A percentile compares a stretch with the other conserved stretches of the same genome.
These are phyloP conservation scores for Numenius phaeopus DNA, from an alignment of 2,797 vertebrate species.

Conservation along the genomic window DNA sequence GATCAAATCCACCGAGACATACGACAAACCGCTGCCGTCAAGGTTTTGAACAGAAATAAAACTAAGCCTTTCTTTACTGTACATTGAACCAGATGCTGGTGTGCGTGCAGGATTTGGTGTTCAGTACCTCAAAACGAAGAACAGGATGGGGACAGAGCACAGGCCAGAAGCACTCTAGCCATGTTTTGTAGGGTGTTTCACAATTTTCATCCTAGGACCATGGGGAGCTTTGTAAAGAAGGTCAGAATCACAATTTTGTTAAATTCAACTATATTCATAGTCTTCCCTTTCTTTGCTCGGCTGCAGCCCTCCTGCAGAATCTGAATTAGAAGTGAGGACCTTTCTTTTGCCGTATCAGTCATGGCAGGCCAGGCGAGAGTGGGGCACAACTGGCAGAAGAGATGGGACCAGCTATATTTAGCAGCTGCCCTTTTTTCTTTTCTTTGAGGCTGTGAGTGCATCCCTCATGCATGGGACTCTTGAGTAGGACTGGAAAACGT, in stretches of 20 bases:
- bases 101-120: background rate
- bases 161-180: background rate
- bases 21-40: accelerated
- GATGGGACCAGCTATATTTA: background rate
- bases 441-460: background rate
- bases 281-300: background rate
- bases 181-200: background rate
- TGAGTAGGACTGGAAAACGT: background rate
- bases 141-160: background rate
- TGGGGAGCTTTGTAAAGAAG: background rate
- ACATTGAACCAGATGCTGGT: background rate
- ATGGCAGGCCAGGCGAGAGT: background rate
- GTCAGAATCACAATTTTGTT: background rate
- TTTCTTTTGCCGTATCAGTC: background rate
- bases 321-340: background rate
- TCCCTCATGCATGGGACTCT: background rate
- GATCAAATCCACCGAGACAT: background rate
- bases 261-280: background rate
- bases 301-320: background rate
- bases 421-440: background rate
- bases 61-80: background rate
- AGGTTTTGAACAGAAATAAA: background rate
- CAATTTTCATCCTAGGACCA: background rate
- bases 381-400: background rate
- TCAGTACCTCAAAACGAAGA: background rate